Evolutionary conservation across 1,140 invertebrate species (phyloP).

Genomic region (Ceratoteleas bidentatus): DNA sequence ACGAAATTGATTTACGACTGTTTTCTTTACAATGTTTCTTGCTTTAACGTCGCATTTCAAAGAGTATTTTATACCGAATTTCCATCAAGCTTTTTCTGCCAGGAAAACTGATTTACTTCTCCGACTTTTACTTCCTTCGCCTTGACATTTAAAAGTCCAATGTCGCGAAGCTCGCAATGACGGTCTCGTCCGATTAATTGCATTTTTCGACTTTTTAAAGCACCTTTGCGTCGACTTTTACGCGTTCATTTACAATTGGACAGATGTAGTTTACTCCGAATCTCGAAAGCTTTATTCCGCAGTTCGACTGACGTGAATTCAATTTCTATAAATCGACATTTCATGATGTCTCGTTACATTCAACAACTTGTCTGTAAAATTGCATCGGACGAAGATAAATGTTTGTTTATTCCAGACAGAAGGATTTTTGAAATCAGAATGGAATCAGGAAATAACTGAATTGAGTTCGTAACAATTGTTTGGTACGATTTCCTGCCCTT

Average conservation of each 20-base stretch:
- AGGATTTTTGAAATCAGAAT: neutral
- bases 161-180: neutral
- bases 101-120: conserved; percentile 35
- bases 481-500: no score
- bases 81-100: conserved; percentile 2
- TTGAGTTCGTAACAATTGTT: no score
- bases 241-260: no score
- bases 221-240: no score
- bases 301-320: neutral
- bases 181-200: conserved; percentile 14
- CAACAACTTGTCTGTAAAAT: neutral
- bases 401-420: no score
- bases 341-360: neutral
- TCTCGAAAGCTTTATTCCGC: no score
- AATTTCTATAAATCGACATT: neutral
- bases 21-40: conserved; percentile 18
- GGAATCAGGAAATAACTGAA: neutral
- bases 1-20: conserved; percentile 12
- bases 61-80: conserved; percentile 14
- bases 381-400: no score
- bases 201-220: conserved; percentile 6
- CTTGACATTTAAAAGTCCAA: conserved; percentile 40
- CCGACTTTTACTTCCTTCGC: conserved; percentile 29
- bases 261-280: no score
- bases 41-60: conserved; percentile 7